phyloP scores from a whole-genome alignment of 2,113 vertebrate species.

The Atrichornis clamosus region DNA sequence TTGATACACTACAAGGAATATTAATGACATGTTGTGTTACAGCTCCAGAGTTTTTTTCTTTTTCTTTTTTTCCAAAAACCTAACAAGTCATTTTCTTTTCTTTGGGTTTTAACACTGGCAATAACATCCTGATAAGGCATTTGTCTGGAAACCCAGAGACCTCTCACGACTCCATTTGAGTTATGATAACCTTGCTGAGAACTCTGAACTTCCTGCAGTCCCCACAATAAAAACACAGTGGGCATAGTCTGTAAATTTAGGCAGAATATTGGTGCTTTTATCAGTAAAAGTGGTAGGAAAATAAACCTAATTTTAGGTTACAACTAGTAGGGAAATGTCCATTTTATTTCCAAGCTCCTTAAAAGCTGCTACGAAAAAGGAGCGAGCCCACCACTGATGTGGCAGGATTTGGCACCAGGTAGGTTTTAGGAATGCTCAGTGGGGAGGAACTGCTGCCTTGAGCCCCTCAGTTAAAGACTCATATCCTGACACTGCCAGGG shows the following conservation, averaged over 20 bases:
- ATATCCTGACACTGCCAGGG: background rate
- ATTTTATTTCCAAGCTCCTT: background rate
- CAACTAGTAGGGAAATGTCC: background rate
- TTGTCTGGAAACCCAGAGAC: background rate
- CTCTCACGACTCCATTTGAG: background rate
- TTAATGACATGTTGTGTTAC: background rate
- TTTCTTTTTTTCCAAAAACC: background rate
- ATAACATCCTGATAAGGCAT: background rate
- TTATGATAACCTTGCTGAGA: background rate
- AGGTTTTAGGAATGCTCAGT: background rate
- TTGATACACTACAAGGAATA: background rate
- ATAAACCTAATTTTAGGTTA: background rate
- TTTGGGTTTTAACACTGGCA: background rate
- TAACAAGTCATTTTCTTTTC: background rate
- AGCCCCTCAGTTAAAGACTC: background rate
- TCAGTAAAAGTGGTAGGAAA: background rate
- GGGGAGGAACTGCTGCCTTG: background rate
- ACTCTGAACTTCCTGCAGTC: background rate
- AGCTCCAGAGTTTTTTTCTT: background rate
- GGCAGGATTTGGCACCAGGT: background rate
- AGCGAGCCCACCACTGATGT: rapidly evolving
- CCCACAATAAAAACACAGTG: background rate
- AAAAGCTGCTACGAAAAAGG: background rate
- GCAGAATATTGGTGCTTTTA: background rate
- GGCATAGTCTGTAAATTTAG: background rate